phyloP scores from a whole-genome alignment of 2,888 invertebrate species.

The Euclidia mi region DNA sequence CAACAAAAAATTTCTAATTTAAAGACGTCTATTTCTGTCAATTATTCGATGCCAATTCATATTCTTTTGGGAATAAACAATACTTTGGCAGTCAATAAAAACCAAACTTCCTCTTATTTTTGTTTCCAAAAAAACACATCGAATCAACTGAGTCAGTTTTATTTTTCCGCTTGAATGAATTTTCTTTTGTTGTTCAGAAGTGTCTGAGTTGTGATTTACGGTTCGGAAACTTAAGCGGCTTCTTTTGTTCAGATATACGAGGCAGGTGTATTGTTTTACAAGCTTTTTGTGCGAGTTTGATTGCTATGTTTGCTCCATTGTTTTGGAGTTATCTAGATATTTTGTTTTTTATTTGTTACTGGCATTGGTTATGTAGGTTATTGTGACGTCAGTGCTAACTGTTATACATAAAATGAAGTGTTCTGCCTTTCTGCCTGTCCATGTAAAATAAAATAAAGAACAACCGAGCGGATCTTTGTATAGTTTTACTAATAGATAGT shows the following conservation, averaged over 20 bases:
- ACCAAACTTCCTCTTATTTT: constrained; percentile 28
- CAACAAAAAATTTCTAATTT: constrained; percentile 13
- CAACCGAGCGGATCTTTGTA: no score
- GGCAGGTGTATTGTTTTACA: constrained; percentile 24
- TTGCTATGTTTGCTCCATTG: constrained; percentile 11
- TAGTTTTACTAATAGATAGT: no score
- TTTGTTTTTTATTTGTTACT: no score
- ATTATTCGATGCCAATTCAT: constrained; percentile 37
- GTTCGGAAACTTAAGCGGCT: constrained; percentile 18
- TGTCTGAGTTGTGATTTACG: constrained; percentile 26
- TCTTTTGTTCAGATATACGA: constrained; percentile 21
- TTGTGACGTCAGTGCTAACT: no score
- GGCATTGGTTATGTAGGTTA: no score
- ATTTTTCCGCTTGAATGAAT: constrained; percentile 20
- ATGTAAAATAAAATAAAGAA: no score
- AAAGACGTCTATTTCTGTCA: constrained; percentile 23
- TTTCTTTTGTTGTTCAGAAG: constrained; percentile 24
- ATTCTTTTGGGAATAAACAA: constrained; percentile 44
- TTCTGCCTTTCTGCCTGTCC: no score
- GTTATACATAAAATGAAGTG: no score
- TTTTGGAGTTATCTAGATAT: background rate
- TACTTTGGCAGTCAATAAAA: constrained; percentile 45
- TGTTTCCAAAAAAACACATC: constrained; percentile 28
- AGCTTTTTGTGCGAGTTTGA: constrained; percentile 20
- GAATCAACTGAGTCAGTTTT: constrained; percentile 10